Conservation (phyloP, 2,888 invertebrate species). For the Dioctria linearis region DNA sequence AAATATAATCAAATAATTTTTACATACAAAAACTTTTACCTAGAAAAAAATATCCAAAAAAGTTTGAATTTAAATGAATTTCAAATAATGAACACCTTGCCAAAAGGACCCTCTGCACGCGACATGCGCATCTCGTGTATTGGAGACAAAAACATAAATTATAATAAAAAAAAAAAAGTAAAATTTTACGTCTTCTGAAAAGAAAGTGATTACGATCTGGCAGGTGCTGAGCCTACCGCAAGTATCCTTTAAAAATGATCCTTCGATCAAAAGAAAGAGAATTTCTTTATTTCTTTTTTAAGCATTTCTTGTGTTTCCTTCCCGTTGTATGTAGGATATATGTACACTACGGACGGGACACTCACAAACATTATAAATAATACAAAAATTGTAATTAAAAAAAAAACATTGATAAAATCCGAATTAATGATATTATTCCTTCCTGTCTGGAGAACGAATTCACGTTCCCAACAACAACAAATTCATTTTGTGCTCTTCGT, state of each 20-base stretch:
- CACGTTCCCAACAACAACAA: not conserved
- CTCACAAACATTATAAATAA: no score
- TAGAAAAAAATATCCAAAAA: not conserved
- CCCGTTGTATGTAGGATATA: not conserved
- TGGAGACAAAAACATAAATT: conserved; percentile 8
- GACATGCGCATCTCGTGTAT: not conserved
- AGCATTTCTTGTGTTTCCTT: not conserved
- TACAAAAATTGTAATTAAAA: not conserved
- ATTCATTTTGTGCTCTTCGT: no score
- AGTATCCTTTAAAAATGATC: not conserved
- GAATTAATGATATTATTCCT: not conserved
- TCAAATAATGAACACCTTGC: not conserved
- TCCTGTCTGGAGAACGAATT: not conserved
- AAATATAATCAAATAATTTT: no score
- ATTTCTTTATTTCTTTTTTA: not conserved
- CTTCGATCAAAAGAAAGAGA: not conserved
- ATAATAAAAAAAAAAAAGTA: not conserved
- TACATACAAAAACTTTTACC: no score
- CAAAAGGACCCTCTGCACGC: not conserved
- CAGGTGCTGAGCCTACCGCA: not conserved
- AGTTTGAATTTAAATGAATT: conserved; percentile 9
- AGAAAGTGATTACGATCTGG: conserved; percentile 1
- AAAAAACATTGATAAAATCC: conserved; percentile 14
- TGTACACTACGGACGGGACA: no score
- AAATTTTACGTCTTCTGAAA: not conserved